These are phyloP conservation scores for Xestoiulus laeticollis DNA, from an alignment of 2,888 invertebrate genomes.

Conservation along the genomic window DNA sequence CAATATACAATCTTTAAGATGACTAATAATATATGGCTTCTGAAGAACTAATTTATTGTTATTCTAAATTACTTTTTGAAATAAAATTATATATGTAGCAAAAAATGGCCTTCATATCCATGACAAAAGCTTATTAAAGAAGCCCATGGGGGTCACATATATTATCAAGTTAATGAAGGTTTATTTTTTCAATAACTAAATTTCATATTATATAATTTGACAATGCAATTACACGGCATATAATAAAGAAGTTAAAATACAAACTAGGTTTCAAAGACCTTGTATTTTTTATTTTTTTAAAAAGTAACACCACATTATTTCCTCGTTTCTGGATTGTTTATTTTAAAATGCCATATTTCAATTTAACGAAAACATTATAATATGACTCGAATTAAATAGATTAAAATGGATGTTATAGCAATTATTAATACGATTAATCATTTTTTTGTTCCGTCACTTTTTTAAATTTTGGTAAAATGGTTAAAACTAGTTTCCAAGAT, in stretches of 20 bases:
- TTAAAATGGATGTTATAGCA: too few species aligned
- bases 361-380: too few species aligned
- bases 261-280: not conserved
- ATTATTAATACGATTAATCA: too few species aligned
- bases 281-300: not conserved
- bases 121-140: not conserved
- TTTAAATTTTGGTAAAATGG: not conserved
- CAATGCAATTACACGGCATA: not conserved
- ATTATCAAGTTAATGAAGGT: too few species aligned
- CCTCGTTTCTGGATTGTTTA: too few species aligned
- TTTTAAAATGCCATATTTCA: too few species aligned
- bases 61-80: not conserved
- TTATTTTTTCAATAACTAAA: not conserved
- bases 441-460: too few species aligned
- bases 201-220: conserved; percentile 8
- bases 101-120: not conserved
- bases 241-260: not conserved
- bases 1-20: not conserved
- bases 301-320: not conserved
- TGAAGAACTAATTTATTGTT: not conserved
- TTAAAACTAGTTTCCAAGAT: not conserved
- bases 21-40: not conserved
- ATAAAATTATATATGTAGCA: not conserved
- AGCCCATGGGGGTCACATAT: not conserved
- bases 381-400: too few species aligned